Percentiles rank a stretch among this genome's conserved stretches.
These are phyloP conservation scores for Hyposmocoma kahamanoa DNA, from an alignment of 1,140 invertebrate genomes.

Conservation along the genomic window DNA sequence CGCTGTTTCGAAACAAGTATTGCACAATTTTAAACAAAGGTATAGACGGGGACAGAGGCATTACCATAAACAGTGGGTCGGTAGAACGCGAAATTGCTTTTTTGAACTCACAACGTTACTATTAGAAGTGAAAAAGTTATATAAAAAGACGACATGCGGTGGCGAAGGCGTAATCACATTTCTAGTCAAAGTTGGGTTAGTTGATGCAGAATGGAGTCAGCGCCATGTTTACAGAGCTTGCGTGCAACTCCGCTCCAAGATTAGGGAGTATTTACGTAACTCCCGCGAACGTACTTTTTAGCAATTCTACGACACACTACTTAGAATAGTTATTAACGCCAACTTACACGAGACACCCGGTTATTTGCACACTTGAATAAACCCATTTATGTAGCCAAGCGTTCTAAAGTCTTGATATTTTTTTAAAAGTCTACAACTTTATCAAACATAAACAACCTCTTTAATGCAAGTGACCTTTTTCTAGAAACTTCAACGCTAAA, in stretches of 20 bases:
- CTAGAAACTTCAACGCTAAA: neutral
- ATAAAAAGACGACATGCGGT: slow-evolving; percentile 42
- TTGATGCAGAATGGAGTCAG: slow-evolving; percentile 37
- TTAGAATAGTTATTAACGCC: slow-evolving; percentile 11
- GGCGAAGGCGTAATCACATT: slow-evolving; percentile 47
- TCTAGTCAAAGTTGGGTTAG: slow-evolving; percentile 34
- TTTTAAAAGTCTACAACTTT: too few relatives aligned
- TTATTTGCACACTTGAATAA: too few relatives aligned
- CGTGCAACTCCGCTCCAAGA: slow-evolving; percentile 44
- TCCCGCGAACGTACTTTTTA: slow-evolving; percentile 53
- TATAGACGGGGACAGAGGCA: slow-evolving; percentile 48
- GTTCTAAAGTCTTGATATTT: too few relatives aligned
- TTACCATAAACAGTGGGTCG: slow-evolving; percentile 60
- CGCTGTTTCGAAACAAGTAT: slow-evolving; percentile 55
- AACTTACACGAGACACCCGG: neutral
- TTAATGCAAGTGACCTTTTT: neutral
- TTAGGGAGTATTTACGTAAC: slow-evolving; percentile 62
- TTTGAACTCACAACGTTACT: slow-evolving; percentile 66
- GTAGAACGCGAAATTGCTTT: slow-evolving; percentile 60
- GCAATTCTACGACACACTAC: slow-evolving; percentile 50
- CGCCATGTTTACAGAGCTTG: slow-evolving; percentile 46
- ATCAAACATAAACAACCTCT: too few relatives aligned
- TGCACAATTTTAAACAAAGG: slow-evolving; percentile 66
- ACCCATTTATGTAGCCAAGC: too few relatives aligned
- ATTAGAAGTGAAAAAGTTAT: slow-evolving; percentile 63